Evolutionary conservation across 2,113 vertebrate species (phyloP).

Genomic region (Indicator maculatus): DNA sequence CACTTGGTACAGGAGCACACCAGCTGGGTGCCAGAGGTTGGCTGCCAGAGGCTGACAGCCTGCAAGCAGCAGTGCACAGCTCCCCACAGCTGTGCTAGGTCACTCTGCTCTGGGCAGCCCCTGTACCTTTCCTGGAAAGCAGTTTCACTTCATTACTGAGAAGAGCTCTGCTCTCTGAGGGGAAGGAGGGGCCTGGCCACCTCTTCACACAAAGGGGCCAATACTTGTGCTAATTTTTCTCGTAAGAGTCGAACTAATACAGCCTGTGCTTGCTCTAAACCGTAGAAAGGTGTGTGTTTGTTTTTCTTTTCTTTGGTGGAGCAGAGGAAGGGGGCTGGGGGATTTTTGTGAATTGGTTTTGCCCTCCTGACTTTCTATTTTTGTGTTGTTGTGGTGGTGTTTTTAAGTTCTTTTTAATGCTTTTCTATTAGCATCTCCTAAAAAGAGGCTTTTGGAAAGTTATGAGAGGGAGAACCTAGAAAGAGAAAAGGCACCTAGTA

Average conservation of each 20-base stretch:
- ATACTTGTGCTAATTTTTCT: conserved; percentile 29
- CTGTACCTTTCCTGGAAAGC: conserved; percentile 67
- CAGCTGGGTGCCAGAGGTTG: not conserved
- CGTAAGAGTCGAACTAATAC: not conserved
- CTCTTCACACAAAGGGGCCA: not conserved
- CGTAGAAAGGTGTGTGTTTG: not conserved
- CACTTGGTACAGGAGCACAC: accelerated
- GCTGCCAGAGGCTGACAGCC: not conserved
- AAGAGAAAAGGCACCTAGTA: not conserved
- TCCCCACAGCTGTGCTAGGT: not conserved
- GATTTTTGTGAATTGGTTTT: not conserved
- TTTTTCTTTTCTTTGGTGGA: not conserved
- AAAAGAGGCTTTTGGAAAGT: not conserved
- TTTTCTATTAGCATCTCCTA: not conserved
- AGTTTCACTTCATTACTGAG: conserved; percentile 27
- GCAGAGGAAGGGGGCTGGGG: not conserved
- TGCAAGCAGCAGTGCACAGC: not conserved
- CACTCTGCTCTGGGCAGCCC: not conserved
- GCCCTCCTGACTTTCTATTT: conserved; percentile 1
- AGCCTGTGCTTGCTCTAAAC: not conserved
- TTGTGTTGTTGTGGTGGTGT: not conserved
- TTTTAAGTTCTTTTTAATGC: not conserved
- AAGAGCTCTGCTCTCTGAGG: not conserved
- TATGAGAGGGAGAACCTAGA: not conserved
- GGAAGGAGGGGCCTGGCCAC: conserved; percentile 20